A percentile compares a stretch with the other conserved stretches of the same genome.
Conservation (phyloP, 2,113 vertebrate genomes). For the Pygoscelis antarcticus region DNA sequence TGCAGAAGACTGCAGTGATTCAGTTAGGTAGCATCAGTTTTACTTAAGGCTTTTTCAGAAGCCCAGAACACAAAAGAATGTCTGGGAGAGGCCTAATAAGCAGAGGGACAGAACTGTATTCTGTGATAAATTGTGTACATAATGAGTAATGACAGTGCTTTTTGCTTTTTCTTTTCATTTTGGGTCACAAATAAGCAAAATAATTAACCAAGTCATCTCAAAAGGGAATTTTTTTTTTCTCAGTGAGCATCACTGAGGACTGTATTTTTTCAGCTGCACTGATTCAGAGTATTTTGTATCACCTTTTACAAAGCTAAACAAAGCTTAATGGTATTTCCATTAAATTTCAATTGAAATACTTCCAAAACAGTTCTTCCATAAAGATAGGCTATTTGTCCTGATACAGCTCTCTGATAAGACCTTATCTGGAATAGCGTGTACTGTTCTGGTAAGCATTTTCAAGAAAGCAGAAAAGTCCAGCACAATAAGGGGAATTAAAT, state of each 20-base stretch:
- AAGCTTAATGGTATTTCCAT: conserved; percentile 66
- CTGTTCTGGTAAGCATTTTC: conserved; percentile 63
- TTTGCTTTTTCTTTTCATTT: conserved; percentile 57
- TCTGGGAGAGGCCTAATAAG: conserved; percentile 50
- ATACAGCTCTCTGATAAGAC: conserved; percentile 62
- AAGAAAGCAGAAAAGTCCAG: conserved; percentile 39
- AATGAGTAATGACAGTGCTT: conserved; percentile 52
- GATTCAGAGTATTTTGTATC: conserved; percentile 61
- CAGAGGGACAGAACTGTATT: neutral
- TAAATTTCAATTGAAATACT: conserved; percentile 65
- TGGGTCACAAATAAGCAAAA: conserved; percentile 47
- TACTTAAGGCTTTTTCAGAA: conserved; percentile 37
- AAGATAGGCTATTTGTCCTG: conserved; percentile 66
- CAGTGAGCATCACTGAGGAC: conserved; percentile 16
- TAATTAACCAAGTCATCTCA: conserved; percentile 51
- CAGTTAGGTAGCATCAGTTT: conserved; percentile 1
- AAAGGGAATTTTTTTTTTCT: neutral
- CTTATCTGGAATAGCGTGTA: conserved; percentile 57
- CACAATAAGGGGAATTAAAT: neutral
- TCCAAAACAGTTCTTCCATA: conserved; percentile 64
- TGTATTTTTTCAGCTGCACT: conserved; percentile 60
- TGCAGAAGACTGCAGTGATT: neutral
- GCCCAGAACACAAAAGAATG: conserved; percentile 45
- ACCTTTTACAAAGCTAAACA: conserved; percentile 66
- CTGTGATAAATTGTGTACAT: conserved; percentile 47